Percentiles rank a stretch among this genome's conserved stretches.
Evolutionary conservation across 2,113 vertebrate genomes (phyloP).

Genomic region (Porphyrio hochstetteri): DNA sequence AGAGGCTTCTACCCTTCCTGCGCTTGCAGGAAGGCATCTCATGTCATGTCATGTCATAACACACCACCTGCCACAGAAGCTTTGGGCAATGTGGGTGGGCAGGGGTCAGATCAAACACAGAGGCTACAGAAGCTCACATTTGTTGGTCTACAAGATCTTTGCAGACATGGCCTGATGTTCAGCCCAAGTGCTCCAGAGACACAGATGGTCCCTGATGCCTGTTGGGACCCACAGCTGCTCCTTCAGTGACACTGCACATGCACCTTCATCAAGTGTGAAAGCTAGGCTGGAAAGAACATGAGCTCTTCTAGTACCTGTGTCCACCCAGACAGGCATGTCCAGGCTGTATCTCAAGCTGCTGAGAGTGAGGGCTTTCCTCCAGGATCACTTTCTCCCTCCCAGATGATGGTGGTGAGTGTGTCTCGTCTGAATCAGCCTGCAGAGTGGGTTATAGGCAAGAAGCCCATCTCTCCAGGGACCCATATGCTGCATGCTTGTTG

Average conservation of each 20-base stretch:
- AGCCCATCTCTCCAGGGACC: background rate
- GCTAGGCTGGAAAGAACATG: background rate
- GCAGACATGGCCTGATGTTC: background rate
- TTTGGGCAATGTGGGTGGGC: rapidly evolving
- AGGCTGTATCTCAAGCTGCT: rapidly evolving
- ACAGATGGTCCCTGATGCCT: no score
- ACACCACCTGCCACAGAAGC: rapidly evolving
- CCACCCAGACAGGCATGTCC: background rate
- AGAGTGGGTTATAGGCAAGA: background rate
- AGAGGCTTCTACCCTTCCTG: background rate
- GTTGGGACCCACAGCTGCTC: rapidly evolving
- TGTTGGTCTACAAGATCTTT: rapidly evolving
- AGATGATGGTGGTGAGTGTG: rapidly evolving
- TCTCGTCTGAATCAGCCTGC: background rate
- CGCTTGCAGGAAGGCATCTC: rapidly evolving
- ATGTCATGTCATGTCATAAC: background rate
- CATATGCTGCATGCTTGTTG: background rate
- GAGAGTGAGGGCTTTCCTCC: background rate
- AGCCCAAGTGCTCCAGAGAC: background rate
- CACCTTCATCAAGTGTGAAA: rapidly evolving
- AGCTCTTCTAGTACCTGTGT: background rate
- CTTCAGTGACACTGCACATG: no score
- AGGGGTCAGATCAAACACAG: background rate
- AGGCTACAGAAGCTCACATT: background rate
- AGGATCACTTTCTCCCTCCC: background rate